Percentiles rank a stretch among this genome's conserved stretches.
Conservation (phyloP, 2,888 invertebrate species). For the Stenurella melanura region DNA sequence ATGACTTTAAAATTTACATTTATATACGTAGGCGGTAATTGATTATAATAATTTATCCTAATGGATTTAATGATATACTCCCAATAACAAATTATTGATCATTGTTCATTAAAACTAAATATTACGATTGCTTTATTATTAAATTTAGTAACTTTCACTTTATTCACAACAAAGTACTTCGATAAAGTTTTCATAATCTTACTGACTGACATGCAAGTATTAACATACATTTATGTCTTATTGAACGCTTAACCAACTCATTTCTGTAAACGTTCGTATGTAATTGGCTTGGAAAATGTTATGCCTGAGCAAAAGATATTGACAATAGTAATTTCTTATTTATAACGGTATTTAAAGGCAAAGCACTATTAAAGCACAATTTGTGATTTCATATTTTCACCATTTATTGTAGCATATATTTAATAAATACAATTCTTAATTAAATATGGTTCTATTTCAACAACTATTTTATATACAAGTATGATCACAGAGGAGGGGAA, state of each 20-base stretch:
- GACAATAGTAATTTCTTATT: no score
- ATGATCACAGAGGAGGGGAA: no score
- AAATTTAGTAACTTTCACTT: conserved; percentile 20
- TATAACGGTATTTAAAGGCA: no score
- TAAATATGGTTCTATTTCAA: no score
- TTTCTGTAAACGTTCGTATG: neutral
- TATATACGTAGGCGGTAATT: neutral
- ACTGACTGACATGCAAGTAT: neutral
- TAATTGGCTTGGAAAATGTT: no score
- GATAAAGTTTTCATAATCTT: neutral
- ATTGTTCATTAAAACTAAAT: conserved; percentile 22
- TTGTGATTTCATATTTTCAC: no score
- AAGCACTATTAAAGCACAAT: no score
- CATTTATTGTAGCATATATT: no score
- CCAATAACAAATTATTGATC: conserved; percentile 6
- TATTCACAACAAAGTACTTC: neutral
- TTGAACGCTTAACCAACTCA: neutral
- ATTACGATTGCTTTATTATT: conserved; percentile 15
- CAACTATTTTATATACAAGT: no score
- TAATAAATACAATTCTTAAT: no score
- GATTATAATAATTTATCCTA: conserved; percentile 23
- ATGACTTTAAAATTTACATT: conserved; percentile 20
- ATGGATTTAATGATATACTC: conserved; percentile 26
- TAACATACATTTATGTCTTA: neutral
- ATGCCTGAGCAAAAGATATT: no score